phyloP scores from a whole-genome alignment of 2,113 vertebrate species.

The Antechinus stuartii region DNA sequence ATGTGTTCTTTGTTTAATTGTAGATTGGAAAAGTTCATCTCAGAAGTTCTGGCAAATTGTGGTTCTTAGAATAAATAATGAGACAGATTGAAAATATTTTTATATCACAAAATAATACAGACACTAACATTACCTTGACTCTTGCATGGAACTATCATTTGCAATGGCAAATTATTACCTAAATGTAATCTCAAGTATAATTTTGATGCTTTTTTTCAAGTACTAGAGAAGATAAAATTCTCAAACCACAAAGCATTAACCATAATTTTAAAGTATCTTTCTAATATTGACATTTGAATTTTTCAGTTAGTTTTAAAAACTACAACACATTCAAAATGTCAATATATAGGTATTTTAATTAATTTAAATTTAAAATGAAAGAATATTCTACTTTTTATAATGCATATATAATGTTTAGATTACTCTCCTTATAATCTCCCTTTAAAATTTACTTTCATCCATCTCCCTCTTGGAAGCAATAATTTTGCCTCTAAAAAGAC shows the following conservation, averaged over 20 bases:
- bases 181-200: constrained; percentile 12
- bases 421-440: background rate
- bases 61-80: constrained; percentile 80
- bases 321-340: background rate
- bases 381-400: background rate
- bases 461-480: background rate
- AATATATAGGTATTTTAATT: background rate
- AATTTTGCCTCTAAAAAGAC: background rate
- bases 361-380: background rate
- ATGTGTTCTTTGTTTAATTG: constrained; percentile 79
- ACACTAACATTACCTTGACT: constrained; percentile 65
- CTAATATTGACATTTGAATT: constrained; percentile 6
- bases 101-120: constrained; percentile 54
- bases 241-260: constrained; percentile 1
- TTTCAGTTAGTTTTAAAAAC: background rate
- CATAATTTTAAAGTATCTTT: background rate
- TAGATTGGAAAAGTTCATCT: constrained; percentile 78
- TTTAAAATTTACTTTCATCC: background rate
- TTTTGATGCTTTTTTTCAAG: constrained; percentile 48
- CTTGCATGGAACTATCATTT: constrained; percentile 58
- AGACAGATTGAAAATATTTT: constrained; percentile 69
- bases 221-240: constrained; percentile 29
- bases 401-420: background rate
- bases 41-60: constrained; percentile 73
- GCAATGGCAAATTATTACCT: constrained; percentile 46